A percentile compares a stretch with the other conserved stretches of the same genome.
These are phyloP conservation scores for Pituophis catenifer DNA, from an alignment of 2,113 vertebrate species.

Conservation along the genomic window DNA sequence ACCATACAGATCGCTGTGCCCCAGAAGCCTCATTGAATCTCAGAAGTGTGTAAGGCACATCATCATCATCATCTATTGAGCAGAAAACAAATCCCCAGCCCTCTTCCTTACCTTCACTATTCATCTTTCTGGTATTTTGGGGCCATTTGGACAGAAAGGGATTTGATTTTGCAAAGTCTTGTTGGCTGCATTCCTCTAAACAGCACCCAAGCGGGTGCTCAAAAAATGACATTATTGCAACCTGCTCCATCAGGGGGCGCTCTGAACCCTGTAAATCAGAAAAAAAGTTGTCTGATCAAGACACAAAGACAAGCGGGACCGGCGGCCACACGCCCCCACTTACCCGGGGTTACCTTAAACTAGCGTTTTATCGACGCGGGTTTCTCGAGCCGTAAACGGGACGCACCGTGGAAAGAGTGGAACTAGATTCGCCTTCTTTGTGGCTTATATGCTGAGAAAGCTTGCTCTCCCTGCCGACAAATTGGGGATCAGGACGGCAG, in stretches of 20 bases:
- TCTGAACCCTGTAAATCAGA: background rate
- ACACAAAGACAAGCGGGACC: background rate
- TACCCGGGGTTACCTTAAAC: background rate
- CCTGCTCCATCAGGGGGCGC: conserved; percentile 56
- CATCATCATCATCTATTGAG: background rate
- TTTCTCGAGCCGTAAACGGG: background rate
- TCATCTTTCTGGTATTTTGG: background rate
- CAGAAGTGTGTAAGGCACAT: background rate
- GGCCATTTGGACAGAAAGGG: background rate
- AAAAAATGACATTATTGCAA: too few species aligned
- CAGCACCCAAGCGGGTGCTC: background rate
- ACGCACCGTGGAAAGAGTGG: background rate
- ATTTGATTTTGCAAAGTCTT: background rate
- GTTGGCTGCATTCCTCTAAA: background rate
- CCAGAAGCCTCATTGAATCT: background rate
- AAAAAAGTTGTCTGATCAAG: background rate
- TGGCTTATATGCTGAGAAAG: background rate
- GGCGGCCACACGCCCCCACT: background rate
- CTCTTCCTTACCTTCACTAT: background rate
- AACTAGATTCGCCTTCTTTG: background rate
- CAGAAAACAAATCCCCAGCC: background rate
- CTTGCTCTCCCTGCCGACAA: background rate
- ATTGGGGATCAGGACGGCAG: background rate
- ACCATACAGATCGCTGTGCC: background rate
- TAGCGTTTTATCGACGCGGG: background rate